These are phyloP conservation scores for Lasioglossum albipes DNA, from an alignment of 1,140 invertebrate species.

Conservation along the genomic window DNA sequence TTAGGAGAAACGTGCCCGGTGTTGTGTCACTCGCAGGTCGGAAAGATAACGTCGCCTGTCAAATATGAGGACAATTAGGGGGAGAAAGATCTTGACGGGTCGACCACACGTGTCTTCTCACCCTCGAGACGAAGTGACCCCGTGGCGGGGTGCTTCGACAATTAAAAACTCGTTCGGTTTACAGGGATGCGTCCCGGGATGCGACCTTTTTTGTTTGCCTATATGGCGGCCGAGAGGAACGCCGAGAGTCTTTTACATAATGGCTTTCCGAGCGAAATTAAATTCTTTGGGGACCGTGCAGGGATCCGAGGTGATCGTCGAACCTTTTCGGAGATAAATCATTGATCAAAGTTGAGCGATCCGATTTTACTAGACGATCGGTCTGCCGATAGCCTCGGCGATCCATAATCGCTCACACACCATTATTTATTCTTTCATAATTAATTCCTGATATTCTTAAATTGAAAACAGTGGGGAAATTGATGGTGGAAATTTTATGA, in stretches of 20 bases:
- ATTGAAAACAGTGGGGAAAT: too few relatives aligned
- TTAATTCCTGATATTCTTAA: too few relatives aligned
- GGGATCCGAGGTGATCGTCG: background rate
- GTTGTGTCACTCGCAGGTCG: slow-evolving; percentile 16
- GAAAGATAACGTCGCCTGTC: slow-evolving; percentile 45
- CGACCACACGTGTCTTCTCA: slow-evolving; percentile 48
- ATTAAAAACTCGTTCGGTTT: slow-evolving; percentile 51
- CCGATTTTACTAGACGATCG: background rate
- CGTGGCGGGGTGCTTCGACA: slow-evolving; percentile 24
- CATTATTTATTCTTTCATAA: too few relatives aligned
- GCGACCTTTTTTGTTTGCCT: slow-evolving; percentile 26
- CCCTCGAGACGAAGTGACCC: slow-evolving; percentile 34
- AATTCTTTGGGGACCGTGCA: slow-evolving; percentile 30
- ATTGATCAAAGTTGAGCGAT: background rate
- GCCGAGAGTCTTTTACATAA: slow-evolving; percentile 39
- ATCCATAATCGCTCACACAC: too few relatives aligned
- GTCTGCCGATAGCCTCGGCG: background rate
- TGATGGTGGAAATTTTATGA: too few relatives aligned
- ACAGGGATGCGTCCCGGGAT: slow-evolving; percentile 8
- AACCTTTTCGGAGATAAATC: background rate
- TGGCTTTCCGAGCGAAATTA: slow-evolving; percentile 38
- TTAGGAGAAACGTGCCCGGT: slow-evolving; percentile 25
- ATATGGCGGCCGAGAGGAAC: background rate
- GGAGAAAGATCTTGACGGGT: slow-evolving; percentile 40
- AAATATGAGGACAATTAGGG: slow-evolving; percentile 54